A percentile compares a stretch with the other conserved stretches of the same genome.
These are phyloP conservation scores for Drosophila lacteicornis DNA, from an alignment of 1,140 invertebrate species.

Conservation along the genomic window DNA sequence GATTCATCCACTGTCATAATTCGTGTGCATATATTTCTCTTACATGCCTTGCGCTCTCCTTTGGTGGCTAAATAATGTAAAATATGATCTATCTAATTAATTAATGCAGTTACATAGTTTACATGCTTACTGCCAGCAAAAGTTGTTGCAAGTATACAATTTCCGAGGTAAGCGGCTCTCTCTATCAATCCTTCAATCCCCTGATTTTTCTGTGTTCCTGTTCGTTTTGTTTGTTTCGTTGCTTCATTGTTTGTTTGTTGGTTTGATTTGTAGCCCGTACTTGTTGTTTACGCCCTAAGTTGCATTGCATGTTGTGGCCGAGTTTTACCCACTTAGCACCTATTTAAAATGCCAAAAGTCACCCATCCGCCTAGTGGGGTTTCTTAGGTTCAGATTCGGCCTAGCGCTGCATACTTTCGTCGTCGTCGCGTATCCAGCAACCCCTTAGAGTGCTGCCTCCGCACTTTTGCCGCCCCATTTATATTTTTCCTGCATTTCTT, in stretches of 20 bases:
- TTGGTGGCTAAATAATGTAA: constrained; percentile 65
- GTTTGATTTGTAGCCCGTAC: constrained; percentile 4
- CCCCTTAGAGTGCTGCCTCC: constrained; percentile 19
- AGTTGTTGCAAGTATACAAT: constrained; percentile 84
- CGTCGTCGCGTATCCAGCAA: constrained; percentile 5
- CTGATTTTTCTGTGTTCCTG: constrained; percentile 29
- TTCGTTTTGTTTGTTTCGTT: constrained; percentile 32
- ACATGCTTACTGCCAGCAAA: constrained; percentile 84
- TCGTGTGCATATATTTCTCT: constrained; percentile 60
- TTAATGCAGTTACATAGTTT: constrained; percentile 80
- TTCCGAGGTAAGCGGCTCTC: constrained; percentile 81
- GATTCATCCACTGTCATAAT: constrained; percentile 46
- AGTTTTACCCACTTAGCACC: constrained; percentile 16
- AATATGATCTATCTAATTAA: constrained; percentile 39
- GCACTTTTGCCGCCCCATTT: constrained; percentile 29
- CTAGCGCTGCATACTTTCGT: constrained; percentile 43
- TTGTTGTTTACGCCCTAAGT: constrained; percentile 19
- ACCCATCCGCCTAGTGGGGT: constrained; percentile 56
- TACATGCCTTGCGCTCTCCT: constrained; percentile 70
- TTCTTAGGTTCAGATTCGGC: constrained; percentile 43
- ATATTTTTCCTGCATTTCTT: constrained; percentile 35
- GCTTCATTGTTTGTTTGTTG: constrained; percentile 19
- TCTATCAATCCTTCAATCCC: constrained; percentile 24
- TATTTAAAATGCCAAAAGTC: constrained; percentile 64
- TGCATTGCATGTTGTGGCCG: constrained; percentile 40